phyloP scores from a whole-genome alignment of 2,113 vertebrate genomes.

The Phoxinus phoxinus region DNA sequence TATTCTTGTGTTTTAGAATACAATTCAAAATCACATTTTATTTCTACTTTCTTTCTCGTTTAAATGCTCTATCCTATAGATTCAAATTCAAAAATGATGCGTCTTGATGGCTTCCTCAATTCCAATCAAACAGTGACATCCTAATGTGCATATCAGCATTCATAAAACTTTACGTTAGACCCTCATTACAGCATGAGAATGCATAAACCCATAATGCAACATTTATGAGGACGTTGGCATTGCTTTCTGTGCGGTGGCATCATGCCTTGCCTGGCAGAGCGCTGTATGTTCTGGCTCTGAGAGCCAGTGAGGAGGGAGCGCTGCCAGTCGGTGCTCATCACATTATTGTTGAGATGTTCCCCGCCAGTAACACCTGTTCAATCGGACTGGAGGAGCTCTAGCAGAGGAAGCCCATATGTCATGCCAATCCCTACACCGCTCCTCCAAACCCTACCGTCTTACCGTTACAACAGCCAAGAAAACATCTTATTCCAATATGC shows the following conservation, averaged over 20 bases:
- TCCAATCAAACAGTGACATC: neutral
- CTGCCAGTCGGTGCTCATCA: slow-evolving; percentile 72
- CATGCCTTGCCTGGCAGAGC: slow-evolving; percentile 64
- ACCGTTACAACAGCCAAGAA: neutral
- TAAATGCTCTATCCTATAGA: too few relatives aligned
- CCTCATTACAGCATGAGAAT: slow-evolving; percentile 22
- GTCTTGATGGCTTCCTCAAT: neutral
- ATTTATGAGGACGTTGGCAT: slow-evolving; percentile 61
- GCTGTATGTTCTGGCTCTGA: slow-evolving; percentile 63
- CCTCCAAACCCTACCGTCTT: slow-evolving; percentile 7
- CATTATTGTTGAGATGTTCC: slow-evolving; percentile 66
- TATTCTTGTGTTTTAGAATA: too few relatives aligned
- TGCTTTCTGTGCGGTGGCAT: slow-evolving; percentile 65
- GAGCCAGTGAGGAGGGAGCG: slow-evolving; percentile 55
- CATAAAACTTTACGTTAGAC: slow-evolving; percentile 15
- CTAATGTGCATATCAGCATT: neutral
- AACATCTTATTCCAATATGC: neutral
- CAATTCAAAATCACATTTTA: too few relatives aligned
- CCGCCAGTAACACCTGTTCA: slow-evolving; percentile 73
- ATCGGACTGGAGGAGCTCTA: slow-evolving; percentile 58
- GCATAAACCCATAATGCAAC: slow-evolving; percentile 43
- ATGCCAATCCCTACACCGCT: slow-evolving; percentile 35
- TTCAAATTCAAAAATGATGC: neutral
- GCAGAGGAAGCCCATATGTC: slow-evolving; percentile 71
- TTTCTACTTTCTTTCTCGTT: too few relatives aligned